Percentiles rank a stretch among this genome's conserved stretches.
Conservation (phyloP, 2,113 vertebrate species). For the Pantherophis guttatus region DNA sequence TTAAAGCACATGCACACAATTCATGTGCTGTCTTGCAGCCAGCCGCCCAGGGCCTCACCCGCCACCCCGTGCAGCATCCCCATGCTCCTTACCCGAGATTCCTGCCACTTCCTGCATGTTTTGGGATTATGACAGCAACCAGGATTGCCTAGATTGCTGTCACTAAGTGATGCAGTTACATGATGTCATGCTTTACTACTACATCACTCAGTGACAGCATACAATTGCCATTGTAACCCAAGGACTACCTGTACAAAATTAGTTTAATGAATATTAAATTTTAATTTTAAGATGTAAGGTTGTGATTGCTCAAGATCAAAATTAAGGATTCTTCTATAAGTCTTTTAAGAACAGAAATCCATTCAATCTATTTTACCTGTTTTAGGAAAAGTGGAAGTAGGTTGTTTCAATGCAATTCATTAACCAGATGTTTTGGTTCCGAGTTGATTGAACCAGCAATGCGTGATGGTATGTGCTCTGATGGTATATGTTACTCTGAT, state of each 20-base stretch:
- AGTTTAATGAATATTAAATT: neutral
- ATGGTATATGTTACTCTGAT: neutral
- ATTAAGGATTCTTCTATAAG: neutral
- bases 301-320: neutral
- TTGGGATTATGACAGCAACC: neutral
- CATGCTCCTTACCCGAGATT: neutral
- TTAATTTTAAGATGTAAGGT: neutral
- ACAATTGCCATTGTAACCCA: neutral
- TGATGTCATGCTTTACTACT: neutral
- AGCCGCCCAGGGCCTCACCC: neutral
- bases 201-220: neutral
- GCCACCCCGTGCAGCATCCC: neutral
- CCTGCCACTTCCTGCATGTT: neutral
- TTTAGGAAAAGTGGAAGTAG: neutral
- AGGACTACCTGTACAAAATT: neutral
- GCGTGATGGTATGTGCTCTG: neutral
- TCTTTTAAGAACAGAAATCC: neutral
- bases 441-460: neutral
- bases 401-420: neutral
- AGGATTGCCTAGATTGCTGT: neutral
- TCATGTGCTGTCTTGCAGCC: neutral
- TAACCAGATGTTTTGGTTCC: neutral
- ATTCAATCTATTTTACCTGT: neutral
- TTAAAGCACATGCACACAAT: neutral
- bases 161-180: neutral